phyloP scores from a whole-genome alignment of 2,113 vertebrate genomes.

The Pelodiscus sinensis region DNA sequence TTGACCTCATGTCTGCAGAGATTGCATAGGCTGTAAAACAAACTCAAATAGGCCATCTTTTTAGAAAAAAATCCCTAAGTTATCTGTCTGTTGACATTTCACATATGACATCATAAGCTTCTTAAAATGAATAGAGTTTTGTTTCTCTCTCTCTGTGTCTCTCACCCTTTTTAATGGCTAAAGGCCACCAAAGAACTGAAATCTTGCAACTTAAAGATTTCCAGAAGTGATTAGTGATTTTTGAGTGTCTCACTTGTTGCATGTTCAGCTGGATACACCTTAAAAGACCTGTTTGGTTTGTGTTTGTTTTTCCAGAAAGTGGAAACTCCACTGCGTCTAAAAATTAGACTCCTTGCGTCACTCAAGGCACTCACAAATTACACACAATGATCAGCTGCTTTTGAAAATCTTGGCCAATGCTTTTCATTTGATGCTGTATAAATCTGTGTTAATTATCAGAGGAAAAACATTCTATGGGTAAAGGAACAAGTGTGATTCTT shows the following conservation, averaged over 20 bases:
- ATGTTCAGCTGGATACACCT: background rate
- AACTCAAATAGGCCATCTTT: constrained; percentile 75
- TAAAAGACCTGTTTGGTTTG: background rate
- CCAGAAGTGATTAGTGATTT: background rate
- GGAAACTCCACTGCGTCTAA: background rate
- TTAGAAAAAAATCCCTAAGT: constrained; percentile 66
- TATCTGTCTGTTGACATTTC: constrained; percentile 62
- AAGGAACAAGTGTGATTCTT: background rate
- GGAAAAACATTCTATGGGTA: background rate
- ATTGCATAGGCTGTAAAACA: constrained; percentile 49
- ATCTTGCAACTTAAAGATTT: constrained; percentile 30
- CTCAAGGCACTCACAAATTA: background rate
- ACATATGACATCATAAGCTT: constrained; percentile 69
- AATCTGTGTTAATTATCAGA: background rate
- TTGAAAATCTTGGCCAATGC: background rate
- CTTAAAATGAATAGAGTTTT: constrained; percentile 69
- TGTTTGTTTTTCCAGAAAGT: background rate
- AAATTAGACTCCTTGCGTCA: background rate
- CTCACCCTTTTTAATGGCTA: background rate
- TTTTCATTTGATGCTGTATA: background rate
- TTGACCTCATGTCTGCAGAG: constrained; percentile 8
- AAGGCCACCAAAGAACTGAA: constrained; percentile 1
- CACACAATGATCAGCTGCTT: background rate
- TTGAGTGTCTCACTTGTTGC: background rate
- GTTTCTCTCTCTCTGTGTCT: background rate